Percentiles rank a stretch among this genome's conserved stretches.
phyloP scores from a whole-genome alignment of 2,888 invertebrate genomes.

The Cantharis rustica region DNA sequence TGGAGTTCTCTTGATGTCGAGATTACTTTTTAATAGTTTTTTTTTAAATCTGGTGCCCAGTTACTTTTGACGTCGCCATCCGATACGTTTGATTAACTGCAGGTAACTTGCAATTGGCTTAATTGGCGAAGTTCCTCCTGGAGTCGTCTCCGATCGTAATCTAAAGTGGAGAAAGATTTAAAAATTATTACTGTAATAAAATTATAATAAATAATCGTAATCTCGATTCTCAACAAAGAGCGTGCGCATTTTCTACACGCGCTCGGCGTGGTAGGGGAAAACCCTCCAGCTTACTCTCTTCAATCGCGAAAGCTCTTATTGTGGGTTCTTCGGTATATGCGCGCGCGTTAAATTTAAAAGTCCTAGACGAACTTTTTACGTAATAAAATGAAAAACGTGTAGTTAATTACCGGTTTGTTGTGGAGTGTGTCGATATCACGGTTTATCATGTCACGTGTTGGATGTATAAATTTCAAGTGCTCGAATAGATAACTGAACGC shows the following conservation, averaged over 20 bases:
- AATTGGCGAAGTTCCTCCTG: not conserved
- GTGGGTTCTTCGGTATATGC: conserved; percentile 23
- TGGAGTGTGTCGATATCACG: not conserved
- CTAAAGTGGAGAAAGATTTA: not conserved
- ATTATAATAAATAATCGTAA: conserved; percentile 3
- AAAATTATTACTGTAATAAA: conserved; percentile 4
- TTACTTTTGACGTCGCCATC: not conserved
- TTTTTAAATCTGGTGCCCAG: not conserved
- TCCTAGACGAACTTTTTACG: not conserved
- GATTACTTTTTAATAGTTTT: not conserved
- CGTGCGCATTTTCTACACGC: conserved; percentile 38
- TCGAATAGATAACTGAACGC: conserved; percentile 8
- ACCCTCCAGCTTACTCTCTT: conserved; percentile 23
- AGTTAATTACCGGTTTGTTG: not conserved
- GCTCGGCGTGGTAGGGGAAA: conserved; percentile 37
- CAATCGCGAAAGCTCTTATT: conserved; percentile 19
- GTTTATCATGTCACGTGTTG: not conserved
- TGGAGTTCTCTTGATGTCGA: not conserved
- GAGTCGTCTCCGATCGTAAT: not conserved
- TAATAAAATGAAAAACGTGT: conserved; percentile 5
- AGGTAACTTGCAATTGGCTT: not conserved
- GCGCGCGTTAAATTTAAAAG: conserved; percentile 29
- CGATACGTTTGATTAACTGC: not conserved
- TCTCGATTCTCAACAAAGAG: conserved; percentile 17
- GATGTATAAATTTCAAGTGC: not conserved